Conservation (phyloP, 2,888 invertebrate genomes). For the Chrysolina haemoptera region DNA sequence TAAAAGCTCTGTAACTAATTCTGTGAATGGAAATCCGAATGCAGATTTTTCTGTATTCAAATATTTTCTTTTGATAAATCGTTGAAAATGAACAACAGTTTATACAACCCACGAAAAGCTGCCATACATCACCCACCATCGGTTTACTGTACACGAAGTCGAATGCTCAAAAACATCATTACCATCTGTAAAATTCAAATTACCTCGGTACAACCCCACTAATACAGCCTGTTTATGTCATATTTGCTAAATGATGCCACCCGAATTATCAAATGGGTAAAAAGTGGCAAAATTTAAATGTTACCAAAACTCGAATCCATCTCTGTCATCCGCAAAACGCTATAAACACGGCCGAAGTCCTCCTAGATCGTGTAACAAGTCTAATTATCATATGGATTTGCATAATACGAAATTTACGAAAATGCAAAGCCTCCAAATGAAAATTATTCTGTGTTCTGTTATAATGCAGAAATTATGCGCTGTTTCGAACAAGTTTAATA, state of each 20-base stretch:
- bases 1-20: too few species aligned
- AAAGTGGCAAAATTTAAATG: constrained; percentile 60
- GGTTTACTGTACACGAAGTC: constrained; percentile 42
- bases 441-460: constrained; percentile 50
- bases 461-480: constrained; percentile 51
- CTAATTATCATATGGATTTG: constrained; percentile 65
- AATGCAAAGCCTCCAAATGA: constrained; percentile 48
- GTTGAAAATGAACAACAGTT: not conserved
- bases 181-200: constrained; percentile 54
- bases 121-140: constrained; percentile 33
- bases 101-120: constrained; percentile 5
- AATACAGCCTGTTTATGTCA: constrained; percentile 60
- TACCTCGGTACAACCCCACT: constrained; percentile 41
- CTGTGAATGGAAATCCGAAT: too few species aligned
- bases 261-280: constrained; percentile 57
- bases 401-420: constrained; percentile 61
- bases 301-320: constrained; percentile 59
- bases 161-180: constrained; percentile 49
- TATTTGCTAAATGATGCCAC: constrained; percentile 57
- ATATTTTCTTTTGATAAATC: constrained; percentile 7
- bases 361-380: constrained; percentile 62
- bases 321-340: constrained; percentile 59
- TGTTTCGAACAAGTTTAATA: constrained; percentile 46
- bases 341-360: constrained; percentile 57
- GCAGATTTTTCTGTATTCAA: too few species aligned